phyloP scores from a whole-genome alignment of 2,888 invertebrate genomes.

The Tenthredo distinguenda region DNA sequence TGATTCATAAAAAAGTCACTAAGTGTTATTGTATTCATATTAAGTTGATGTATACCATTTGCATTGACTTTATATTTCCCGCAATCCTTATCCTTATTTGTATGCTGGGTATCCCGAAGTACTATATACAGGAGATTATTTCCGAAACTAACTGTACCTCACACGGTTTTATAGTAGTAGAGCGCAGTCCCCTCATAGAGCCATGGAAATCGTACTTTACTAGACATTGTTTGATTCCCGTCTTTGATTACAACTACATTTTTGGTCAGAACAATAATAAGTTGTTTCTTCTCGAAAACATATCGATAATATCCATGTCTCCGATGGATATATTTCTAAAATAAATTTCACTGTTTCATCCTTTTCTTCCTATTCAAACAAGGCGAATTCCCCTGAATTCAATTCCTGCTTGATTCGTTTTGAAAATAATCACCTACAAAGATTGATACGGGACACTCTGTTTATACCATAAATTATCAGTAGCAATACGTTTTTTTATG shows the following conservation, averaged over 20 bases:
- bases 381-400: neutral
- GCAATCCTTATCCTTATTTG: neutral
- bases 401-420: neutral
- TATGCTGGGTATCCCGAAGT: neutral
- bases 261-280: neutral
- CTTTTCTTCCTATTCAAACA: neutral
- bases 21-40: conserved; percentile 3
- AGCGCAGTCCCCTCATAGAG: neutral
- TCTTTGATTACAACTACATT: neutral
- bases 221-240: neutral
- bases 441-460: neutral
- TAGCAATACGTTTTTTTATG: neutral
- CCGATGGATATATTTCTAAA: neutral
- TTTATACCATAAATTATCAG: neutral
- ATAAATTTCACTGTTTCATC: neutral
- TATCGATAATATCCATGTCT: neutral
- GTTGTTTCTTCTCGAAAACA: neutral
- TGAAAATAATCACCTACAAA: neutral
- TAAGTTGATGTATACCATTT: neutral
- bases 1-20: neutral
- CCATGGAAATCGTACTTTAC: neutral
- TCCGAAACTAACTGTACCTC: neutral
- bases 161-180: neutral
- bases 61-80: neutral
- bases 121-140: neutral